These are phyloP conservation scores for Mobula hypostoma DNA, from an alignment of 2,113 vertebrate genomes.

Conservation along the genomic window DNA sequence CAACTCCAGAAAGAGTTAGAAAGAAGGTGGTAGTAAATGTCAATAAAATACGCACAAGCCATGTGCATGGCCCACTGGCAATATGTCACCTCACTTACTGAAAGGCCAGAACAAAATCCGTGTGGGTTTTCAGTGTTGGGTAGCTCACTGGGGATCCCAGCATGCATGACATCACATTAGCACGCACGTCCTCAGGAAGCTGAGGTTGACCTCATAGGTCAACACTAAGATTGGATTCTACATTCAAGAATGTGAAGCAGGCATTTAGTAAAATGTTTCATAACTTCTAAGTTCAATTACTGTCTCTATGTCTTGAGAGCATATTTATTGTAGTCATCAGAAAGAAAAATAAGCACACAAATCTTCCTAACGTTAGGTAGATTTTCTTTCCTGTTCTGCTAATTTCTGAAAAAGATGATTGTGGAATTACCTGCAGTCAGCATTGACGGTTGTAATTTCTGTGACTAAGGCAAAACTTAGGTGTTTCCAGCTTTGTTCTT, in stretches of 20 bases:
- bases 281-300: neutral
- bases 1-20: slow-evolving; percentile 13
- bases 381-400: neutral
- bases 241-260: neutral
- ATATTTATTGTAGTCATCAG: neutral
- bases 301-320: neutral
- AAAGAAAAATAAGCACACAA: neutral
- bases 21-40: slow-evolving; percentile 5
- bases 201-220: slow-evolving; percentile 36
- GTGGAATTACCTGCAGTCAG: neutral
- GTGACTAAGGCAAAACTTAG: neutral
- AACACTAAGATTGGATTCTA: neutral
- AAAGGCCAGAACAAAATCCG: slow-evolving; percentile 9
- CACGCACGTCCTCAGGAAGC: neutral
- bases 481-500: neutral
- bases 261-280: neutral
- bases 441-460: neutral
- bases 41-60: neutral
- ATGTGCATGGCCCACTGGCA: too few species aligned
- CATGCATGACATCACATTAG: neutral
- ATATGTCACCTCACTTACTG: slow-evolving; percentile 1
- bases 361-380: neutral
- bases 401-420: neutral
- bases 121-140: neutral
- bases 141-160: slow-evolving; percentile 27